phyloP scores from a whole-genome alignment of 1,140 invertebrate species.

The Chrysopa pallens region DNA sequence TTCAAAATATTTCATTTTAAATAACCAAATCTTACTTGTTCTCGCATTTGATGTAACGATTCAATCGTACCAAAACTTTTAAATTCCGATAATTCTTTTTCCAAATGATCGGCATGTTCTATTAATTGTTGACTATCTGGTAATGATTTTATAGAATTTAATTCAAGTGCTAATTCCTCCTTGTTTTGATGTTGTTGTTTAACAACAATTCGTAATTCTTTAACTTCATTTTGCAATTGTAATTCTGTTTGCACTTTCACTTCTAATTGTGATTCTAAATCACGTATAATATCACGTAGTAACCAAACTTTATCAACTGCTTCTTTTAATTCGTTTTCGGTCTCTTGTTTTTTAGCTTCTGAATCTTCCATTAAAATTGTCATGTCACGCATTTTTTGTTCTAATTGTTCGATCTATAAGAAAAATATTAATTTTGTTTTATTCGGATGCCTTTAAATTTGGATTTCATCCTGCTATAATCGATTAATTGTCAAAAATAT shows the following conservation, averaged over 20 bases:
- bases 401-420: constrained; percentile 43
- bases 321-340: constrained; percentile 45
- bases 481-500: too few species aligned
- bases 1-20: too few species aligned
- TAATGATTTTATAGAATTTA: constrained; percentile 27
- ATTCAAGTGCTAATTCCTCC: constrained; percentile 30
- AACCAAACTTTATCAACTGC: constrained; percentile 51
- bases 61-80: constrained; percentile 29
- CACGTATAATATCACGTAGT: constrained; percentile 53
- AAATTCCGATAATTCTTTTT: constrained; percentile 36
- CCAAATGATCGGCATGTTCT: constrained; percentile 29
- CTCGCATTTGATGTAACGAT: constrained; percentile 29
- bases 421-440: neutral
- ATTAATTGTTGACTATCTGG: constrained; percentile 27
- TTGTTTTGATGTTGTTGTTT: constrained; percentile 33
- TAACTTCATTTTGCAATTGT: constrained; percentile 25
- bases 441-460: too few species aligned
- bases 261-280: constrained; percentile 52
- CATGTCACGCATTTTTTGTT: constrained; percentile 46
- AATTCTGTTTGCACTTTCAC: constrained; percentile 27
- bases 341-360: constrained; percentile 32
- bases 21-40: constrained; percentile 17
- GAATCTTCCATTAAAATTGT: constrained; percentile 36
- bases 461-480: too few species aligned
- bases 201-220: constrained; percentile 25